Conservation (phyloP, 1,140 invertebrate species). For the Mylabris phalerata region DNA sequence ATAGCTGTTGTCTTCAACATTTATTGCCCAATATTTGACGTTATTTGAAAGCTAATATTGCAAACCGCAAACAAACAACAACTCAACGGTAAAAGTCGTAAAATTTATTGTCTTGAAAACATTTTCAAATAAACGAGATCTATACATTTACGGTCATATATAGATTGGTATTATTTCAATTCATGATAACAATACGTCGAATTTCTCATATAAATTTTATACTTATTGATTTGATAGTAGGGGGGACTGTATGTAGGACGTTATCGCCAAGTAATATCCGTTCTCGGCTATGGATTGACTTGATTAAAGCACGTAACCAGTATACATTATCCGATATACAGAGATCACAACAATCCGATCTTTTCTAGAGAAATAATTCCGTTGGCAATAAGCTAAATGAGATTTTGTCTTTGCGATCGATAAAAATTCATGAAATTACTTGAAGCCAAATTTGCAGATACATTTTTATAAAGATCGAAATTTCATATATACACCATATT, state of each 20-base stretch:
- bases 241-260: conserved; percentile 11
- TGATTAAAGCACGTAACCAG: conserved; percentile 33
- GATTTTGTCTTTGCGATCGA: no score
- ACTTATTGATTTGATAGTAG: conserved; percentile 14
- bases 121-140: conserved; percentile 6
- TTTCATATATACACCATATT: no score
- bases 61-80: conserved; percentile 2
- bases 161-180: conserved; percentile 8
- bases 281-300: conserved; percentile 19
- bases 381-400: no score
- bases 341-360: conserved; percentile 19
- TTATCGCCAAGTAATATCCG: conserved; percentile 25
- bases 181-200: background rate
- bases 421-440: no score
- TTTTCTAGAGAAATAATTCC: background rate
- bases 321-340: conserved; percentile 29
- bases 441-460: no score
- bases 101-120: conserved; percentile 11
- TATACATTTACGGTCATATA: conserved; percentile 6
- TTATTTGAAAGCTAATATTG: background rate
- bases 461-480: no score
- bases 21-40: no score
- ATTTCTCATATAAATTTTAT: conserved; percentile 6
- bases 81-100: conserved; percentile 4
- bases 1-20: no score